Evolutionary conservation across 2,113 vertebrate genomes (phyloP).

Genomic region (Trachemys scripta): DNA sequence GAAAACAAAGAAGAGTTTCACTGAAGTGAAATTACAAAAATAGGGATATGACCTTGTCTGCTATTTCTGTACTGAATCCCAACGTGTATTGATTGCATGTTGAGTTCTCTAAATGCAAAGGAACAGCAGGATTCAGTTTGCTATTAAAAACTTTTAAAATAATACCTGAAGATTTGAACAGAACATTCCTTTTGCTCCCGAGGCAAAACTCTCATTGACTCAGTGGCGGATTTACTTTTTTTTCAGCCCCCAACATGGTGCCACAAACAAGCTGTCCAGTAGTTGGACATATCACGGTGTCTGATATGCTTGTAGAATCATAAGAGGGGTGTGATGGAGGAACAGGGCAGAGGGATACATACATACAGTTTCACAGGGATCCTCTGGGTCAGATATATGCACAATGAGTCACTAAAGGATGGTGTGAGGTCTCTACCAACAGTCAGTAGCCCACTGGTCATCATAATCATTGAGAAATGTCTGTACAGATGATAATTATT

Average conservation of each 20-base stretch:
- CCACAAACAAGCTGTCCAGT: not conserved
- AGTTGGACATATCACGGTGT: rapidly evolving
- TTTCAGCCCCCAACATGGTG: not conserved
- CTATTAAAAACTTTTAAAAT: not conserved
- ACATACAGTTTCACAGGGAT: too few relatives aligned
- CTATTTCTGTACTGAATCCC: not conserved
- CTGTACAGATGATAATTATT: too few relatives aligned
- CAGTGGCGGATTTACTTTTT: not conserved
- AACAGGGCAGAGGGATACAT: too few relatives aligned
- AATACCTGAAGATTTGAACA: not conserved
- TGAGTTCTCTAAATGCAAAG: not conserved
- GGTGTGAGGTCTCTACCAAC: too few relatives aligned
- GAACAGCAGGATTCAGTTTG: not conserved
- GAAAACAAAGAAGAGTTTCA: not conserved
- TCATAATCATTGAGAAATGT: too few relatives aligned
- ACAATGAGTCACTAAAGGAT: too few relatives aligned
- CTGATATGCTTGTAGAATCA: not conserved
- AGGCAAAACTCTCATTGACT: not conserved
- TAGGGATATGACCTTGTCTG: not conserved
- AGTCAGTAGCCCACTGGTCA: too few relatives aligned
- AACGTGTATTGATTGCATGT: not conserved
- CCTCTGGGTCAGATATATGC: too few relatives aligned
- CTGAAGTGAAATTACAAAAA: not conserved
- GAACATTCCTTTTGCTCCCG: not conserved
- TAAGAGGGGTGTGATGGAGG: too few relatives aligned